A percentile compares a stretch with the other conserved stretches of the same genome.
phyloP scores from a whole-genome alignment of 2,113 vertebrate species.

The Morone saxatilis region DNA sequence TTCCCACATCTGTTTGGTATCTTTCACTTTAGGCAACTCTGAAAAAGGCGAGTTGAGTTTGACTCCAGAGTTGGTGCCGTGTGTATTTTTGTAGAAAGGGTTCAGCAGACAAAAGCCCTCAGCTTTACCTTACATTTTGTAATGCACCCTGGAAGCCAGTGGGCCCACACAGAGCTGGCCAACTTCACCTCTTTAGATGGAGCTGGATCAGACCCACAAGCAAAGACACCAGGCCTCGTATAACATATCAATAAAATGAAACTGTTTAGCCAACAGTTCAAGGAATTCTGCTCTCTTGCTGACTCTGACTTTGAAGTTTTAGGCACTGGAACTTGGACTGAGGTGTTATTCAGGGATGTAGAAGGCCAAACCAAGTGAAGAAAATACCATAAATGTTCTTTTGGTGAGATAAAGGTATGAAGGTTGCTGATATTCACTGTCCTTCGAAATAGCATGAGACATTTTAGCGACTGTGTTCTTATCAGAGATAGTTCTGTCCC shows the following conservation, averaged over 20 bases:
- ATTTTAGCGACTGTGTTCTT: slow-evolving; percentile 53
- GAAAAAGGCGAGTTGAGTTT: not conserved
- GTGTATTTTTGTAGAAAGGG: not conserved
- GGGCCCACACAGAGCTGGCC: not conserved
- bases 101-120: not conserved
- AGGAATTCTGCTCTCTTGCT: slow-evolving; percentile 12
- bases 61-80: not conserved
- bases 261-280: slow-evolving; percentile 28
- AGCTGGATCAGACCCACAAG: slow-evolving; percentile 10
- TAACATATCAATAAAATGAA: slow-evolving; percentile 34
- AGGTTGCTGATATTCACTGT: slow-evolving; percentile 48
- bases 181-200: not conserved
- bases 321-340: not conserved
- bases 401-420: slow-evolving; percentile 43
- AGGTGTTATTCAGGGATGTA: slow-evolving; percentile 31
- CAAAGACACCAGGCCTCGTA: not conserved
- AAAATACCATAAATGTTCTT: slow-evolving; percentile 39
- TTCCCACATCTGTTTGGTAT: not conserved
- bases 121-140: slow-evolving; percentile 3
- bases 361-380: slow-evolving; percentile 16
- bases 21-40: not conserved
- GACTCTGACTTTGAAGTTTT: slow-evolving; percentile 30
- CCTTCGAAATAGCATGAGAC: slow-evolving; percentile 51
- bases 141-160: not conserved
- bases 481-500: slow-evolving; percentile 42